phyloP scores from a whole-genome alignment of 2,113 vertebrate genomes.

The Sakesphorus luctuosus region DNA sequence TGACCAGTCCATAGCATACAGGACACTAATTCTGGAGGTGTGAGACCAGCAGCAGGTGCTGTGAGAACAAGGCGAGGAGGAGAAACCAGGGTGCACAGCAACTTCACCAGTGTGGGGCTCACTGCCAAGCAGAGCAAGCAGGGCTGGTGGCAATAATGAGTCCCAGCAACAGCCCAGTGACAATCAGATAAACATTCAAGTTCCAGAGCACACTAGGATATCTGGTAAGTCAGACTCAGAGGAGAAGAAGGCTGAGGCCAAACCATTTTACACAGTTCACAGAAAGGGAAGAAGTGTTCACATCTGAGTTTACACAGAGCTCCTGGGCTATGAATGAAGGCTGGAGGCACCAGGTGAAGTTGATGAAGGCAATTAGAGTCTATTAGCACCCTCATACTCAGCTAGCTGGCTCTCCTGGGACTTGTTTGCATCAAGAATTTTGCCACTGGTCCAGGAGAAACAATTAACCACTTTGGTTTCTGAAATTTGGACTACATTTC shows the following conservation, averaged over 20 bases:
- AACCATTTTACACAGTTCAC: neutral
- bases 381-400: neutral
- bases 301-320: neutral
- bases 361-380: neutral
- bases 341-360: neutral
- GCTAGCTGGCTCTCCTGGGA: neutral
- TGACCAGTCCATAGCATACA: neutral
- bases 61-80: neutral
- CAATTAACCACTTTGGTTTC: neutral
- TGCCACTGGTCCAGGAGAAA: neutral
- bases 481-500: neutral
- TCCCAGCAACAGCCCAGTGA: neutral
- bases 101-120: neutral
- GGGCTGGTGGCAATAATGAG: neutral
- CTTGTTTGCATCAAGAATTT: neutral
- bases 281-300: rapidly evolving
- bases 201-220: neutral
- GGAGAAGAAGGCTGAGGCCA: neutral
- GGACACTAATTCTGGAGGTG: neutral
- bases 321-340: neutral
- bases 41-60: too few species aligned
- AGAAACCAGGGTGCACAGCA: neutral
- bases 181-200: neutral
- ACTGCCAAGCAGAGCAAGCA: neutral
- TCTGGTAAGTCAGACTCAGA: neutral